Conservation (phyloP, 2,888 invertebrate genomes). For the Belgica antarctica region DNA sequence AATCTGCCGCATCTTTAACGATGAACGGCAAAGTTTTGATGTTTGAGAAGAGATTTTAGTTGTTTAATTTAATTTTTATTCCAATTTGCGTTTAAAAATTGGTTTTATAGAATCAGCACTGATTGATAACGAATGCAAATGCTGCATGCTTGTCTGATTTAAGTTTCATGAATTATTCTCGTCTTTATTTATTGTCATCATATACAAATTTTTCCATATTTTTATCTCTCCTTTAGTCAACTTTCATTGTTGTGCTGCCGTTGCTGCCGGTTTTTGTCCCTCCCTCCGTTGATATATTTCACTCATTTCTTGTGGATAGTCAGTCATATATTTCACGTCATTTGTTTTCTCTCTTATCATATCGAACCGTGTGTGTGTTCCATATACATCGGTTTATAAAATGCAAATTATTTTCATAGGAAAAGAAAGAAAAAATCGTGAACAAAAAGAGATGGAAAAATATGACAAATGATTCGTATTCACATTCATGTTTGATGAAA, state of each 20-base stretch:
- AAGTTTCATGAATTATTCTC: too few relatives aligned
- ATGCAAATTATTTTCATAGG: constrained; percentile 35
- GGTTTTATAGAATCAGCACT: too few relatives aligned
- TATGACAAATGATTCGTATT: constrained; percentile 42
- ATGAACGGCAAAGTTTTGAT: too few relatives aligned
- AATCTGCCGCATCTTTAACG: too few relatives aligned
- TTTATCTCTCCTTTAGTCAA: not conserved
- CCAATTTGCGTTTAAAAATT: too few relatives aligned
- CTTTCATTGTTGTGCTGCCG: not conserved
- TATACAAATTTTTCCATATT: not conserved
- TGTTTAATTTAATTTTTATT: too few relatives aligned
- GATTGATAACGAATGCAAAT: too few relatives aligned
- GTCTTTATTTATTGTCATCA: not conserved
- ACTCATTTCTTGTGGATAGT: constrained; percentile 34
- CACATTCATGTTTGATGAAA: constrained; percentile 35
- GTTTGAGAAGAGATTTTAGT: too few relatives aligned
- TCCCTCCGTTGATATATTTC: constrained; percentile 33
- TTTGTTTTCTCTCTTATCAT: constrained; percentile 28
- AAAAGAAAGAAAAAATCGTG: not conserved
- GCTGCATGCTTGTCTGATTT: too few relatives aligned
- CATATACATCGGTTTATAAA: constrained; percentile 30
- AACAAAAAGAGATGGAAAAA: not conserved
- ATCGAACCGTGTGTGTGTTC: constrained; percentile 9
- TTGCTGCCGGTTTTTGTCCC: too few relatives aligned
- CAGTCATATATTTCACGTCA: not conserved